These are phyloP conservation scores for Meandrusa payeni DNA, from an alignment of 2,888 invertebrate species.

Conservation along the genomic window DNA sequence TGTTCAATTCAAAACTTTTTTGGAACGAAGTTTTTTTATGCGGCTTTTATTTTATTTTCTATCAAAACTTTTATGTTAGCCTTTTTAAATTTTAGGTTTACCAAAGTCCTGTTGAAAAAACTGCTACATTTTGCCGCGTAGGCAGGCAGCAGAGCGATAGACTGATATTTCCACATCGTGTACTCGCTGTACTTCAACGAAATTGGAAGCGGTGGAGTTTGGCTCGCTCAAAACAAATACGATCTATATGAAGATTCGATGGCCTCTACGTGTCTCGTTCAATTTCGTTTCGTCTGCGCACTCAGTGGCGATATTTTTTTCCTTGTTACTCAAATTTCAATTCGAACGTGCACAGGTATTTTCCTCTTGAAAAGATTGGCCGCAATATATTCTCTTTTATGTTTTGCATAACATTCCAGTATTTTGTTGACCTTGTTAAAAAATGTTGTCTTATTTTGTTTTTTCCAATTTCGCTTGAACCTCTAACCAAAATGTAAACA, in stretches of 20 bases:
- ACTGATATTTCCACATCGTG: conserved; percentile 5
- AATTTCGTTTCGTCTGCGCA: conserved; percentile 14
- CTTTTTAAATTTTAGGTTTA: no score
- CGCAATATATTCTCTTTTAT: no score
- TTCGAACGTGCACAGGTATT: conserved; percentile 10
- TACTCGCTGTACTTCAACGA: conserved; percentile 23
- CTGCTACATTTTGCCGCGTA: not conserved
- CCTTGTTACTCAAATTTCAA: conserved; percentile 9
- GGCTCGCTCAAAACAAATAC: conserved; percentile 24
- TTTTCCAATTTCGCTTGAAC: no score
- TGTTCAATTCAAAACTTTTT: no score
- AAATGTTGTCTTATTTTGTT: no score
- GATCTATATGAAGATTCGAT: conserved; percentile 29
- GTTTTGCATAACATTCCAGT: no score
- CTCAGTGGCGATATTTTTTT: conserved; percentile 1
- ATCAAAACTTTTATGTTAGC: no score
- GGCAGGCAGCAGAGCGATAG: not conserved
- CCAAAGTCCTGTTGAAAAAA: not conserved
- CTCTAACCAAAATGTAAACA: no score
- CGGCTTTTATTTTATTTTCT: no score
- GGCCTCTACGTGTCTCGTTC: conserved; percentile 15
- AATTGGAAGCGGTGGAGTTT: conserved; percentile 23
- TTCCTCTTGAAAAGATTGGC: no score
- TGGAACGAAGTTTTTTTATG: no score
- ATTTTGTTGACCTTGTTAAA: no score